These are phyloP conservation scores for Drosophila stalkeri DNA, from an alignment of 2,888 invertebrate genomes.

Conservation along the genomic window DNA sequence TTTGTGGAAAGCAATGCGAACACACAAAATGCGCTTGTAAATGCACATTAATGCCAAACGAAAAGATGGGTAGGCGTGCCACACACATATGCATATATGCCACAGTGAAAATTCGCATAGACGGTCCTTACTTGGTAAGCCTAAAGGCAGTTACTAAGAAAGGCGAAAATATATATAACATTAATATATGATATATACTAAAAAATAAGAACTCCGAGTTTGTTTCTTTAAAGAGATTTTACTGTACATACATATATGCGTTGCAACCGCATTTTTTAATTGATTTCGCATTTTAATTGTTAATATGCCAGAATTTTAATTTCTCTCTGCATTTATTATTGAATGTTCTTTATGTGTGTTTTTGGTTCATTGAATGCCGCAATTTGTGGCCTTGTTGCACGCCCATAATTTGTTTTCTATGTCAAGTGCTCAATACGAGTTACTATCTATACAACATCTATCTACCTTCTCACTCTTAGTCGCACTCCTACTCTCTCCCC, in stretches of 20 bases:
- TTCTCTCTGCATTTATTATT: conserved; percentile 37
- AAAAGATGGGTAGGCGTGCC: conserved; percentile 33
- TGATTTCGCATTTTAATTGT: conserved; percentile 76
- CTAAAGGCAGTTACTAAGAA: not conserved
- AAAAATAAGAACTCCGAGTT: not conserved
- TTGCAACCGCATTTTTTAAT: conserved; percentile 72
- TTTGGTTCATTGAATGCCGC: conserved; percentile 30
- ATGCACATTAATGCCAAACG: conserved; percentile 75
- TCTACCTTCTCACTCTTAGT: not conserved
- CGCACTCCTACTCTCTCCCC: not conserved
- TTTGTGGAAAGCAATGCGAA: conserved; percentile 64
- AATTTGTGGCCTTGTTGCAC: conserved; percentile 23
- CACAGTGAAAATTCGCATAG: not conserved
- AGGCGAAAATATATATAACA: not conserved
- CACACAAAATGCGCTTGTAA: conserved; percentile 70
- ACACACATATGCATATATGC: not conserved
- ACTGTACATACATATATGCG: conserved; percentile 8
- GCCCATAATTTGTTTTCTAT: conserved; percentile 24
- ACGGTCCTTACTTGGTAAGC: not conserved
- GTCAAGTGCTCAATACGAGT: conserved; percentile 46
- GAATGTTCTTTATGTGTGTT: conserved; percentile 16
- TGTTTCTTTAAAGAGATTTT: not conserved
- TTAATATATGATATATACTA: not conserved
- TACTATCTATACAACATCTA: conserved; percentile 23
- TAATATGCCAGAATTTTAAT: conserved; percentile 58